Base-by-base conservation (phyloP, 1,140 invertebrate species). In the Arctopsyche grandis region DNA sequence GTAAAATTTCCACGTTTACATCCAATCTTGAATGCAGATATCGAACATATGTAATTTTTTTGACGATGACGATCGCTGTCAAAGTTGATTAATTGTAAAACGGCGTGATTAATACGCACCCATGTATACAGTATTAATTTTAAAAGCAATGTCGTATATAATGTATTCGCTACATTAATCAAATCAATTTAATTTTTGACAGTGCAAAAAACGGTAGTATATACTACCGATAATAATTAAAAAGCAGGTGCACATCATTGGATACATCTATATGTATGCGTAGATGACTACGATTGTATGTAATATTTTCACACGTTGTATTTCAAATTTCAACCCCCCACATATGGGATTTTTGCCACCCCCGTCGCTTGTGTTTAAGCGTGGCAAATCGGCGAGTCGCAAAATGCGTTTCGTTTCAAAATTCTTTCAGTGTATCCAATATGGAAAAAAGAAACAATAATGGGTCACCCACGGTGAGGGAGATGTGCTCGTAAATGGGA, bases 111-210 rank as follows among this genome's bases (percentile, higher is more conserved):
- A 66, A 66, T 66, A 66, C 21, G 63, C 63, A 66, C 21, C 16
- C 22, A 26, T 66, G 63, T 66, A 66, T 29, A 66, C 48, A 52
- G 48, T 66, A 66, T 66, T 66, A 66, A 66, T 66, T 66, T 66
- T 66, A 66, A 66, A n/a, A 24, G 24, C 63, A 24, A 66, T 22
- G 19, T 22, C 63, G 63, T 9, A 12, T 10, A 29, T 66, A 66
- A 66, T 22, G 24, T 66, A 66, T 66, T 66, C 63, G 63, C 21
- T 26, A 66, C 63, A 66, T 66, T 66, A 66, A 66, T 66, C 63
- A 66, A 66, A 66, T 66, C 63, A 66, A 66, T 66, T 66, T 66
- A 66, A 66, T 66, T 66, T 66, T 66, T 66, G 63, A 66, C 63
- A 60, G 56, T 60, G 56, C 16, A 60, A 60, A 60, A 21, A 16